Base-by-base conservation (phyloP, 2,797 vertebrate genomes). In the Falco novaeseelandiae region DNA sequence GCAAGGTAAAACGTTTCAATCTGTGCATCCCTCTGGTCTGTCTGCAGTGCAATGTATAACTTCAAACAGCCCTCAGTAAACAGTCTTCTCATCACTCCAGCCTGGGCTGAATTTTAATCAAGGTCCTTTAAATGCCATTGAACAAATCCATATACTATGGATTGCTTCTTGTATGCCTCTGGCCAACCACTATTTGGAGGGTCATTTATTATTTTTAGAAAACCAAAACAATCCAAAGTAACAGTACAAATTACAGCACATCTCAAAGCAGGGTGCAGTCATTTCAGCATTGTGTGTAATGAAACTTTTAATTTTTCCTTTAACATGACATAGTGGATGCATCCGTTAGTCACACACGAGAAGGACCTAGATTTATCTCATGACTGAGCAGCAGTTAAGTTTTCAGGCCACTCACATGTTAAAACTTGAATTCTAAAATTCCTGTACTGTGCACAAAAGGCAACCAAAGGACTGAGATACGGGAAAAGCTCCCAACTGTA, bases 121-220 rank as follows among this genome's bases (percentile, higher is more conserved):
- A 97, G 98, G 97, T 98, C 98, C 98, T 98, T 97, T 97, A 98
- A 98, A 98, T 98, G 97, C 97, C 97, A 98, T 97, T 98, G 98
- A 98, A 97, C 96, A 98, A 98, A 98, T 98, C 98, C 94, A 98
- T 98, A 98, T 19, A 89, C 93, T 98, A 98, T 98, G 87, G 98
- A 98, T 98, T 97, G 93, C 87, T 97, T 96, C 93, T 97, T 96
- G 86, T 89, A 76, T 96, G 98, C 98, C 96, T 97, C 96, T 83
- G 87, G 97, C 97, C 97, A 98, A 90, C 96, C 88, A 71, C 91
- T 96, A 92, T 97, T 97, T 97, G 92, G 94, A 93, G 94, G 95
- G 95, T 97, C 97, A 97, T 98, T 98, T 97, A 97, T 98, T 98
- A 98, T 97, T 98, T 98, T 97, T 97, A 98, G 97, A 97, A 98